phyloP scores from a whole-genome alignment of 2,797 vertebrate genomes.

The Sebastolobus alascanus region DNA sequence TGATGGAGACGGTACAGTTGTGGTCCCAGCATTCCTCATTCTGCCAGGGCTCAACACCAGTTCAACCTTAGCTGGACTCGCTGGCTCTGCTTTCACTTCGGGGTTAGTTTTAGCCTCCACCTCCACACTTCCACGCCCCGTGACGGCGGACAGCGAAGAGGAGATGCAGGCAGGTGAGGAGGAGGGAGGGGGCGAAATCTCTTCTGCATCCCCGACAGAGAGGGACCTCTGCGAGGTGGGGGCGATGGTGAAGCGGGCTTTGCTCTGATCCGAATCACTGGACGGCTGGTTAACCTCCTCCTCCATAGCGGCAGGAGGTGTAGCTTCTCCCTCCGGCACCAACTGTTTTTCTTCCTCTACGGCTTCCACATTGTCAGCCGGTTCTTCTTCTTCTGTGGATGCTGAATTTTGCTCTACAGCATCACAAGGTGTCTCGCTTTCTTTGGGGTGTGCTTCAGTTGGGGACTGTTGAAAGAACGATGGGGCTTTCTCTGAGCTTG shows the following conservation, averaged over 20 bases:
- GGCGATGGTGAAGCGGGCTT: conserved; percentile 80
- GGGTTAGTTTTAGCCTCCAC: conserved; percentile 19
- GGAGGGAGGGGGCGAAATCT: conserved; percentile 57
- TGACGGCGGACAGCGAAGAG: background rate
- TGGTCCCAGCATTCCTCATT: conserved; percentile 31
- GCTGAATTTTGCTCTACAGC: background rate
- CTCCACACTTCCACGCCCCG: conserved; percentile 66
- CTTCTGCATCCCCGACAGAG: conserved; percentile 68
- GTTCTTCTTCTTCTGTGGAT: background rate
- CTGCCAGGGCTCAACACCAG: conserved; percentile 35
- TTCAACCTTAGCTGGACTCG: conserved; percentile 42
- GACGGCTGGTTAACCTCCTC: background rate
- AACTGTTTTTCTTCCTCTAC: conserved; percentile 1
- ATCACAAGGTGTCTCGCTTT: background rate
- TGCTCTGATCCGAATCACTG: conserved; percentile 65
- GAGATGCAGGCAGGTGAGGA: conserved; percentile 27
- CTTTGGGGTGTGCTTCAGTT: background rate
- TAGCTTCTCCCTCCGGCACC: background rate
- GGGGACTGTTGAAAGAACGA: conserved; percentile 40
- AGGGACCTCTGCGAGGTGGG: conserved; percentile 86
- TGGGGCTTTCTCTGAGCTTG: conserved; percentile 46
- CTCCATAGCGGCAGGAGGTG: conserved; percentile 10
- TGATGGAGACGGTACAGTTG: background rate
- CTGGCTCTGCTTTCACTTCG: conserved; percentile 46
- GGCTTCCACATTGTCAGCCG: background rate